Base-by-base conservation (phyloP, 2,797 vertebrate genomes). In the Lacerta agilis region DNA sequence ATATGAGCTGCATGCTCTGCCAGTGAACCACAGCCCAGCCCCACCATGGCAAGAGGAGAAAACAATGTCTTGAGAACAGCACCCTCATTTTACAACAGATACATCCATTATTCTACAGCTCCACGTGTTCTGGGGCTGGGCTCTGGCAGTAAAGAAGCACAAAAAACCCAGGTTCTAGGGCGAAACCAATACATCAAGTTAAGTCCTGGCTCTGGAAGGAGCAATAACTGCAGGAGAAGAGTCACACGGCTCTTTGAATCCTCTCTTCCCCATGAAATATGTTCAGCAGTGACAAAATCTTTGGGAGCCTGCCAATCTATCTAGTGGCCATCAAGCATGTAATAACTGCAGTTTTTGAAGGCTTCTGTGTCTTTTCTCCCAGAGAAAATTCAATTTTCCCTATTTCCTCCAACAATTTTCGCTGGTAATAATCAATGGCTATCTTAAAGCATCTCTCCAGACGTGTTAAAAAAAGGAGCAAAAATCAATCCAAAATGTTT, bases 341-440 rank as follows among this genome's bases (percentile, higher is more conserved):
- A 89, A 89, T 89, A 89, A 89, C 66, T 89, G 88, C 88, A 86
- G 88, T 85, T 85, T 85, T 75, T 85, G 38, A 85, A 89, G 71
- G 79, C 88, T 85, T 81, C 41, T 66, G 69, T 75, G 78, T 75
- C 78, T 85, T 82, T 43, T 78, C 76, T 66, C 9, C 71, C 79
- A 8, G 61, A 49, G 83, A 85, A 89, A 89, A 86, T 81, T 81
- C 88, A 85, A 89, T 89, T 76, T 85, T 69, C 64, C 81, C 69
- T 64, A 69, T 89, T 85, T 89, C 88, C 83, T 89, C 83, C 88
- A 81, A 85, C 78, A 89, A 89, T 89, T 89, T 85, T 81, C 73
- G 69, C 72, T 38, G 71, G 78, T 76, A 89, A 89, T 89, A 89
- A 89, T 89, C 88, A 89, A 89, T 89, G 88, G 83, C 58, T 89